A percentile compares a stretch with the other conserved stretches of the same genome.
Evolutionary conservation across 2,113 vertebrate species (phyloP).

Genomic region (Cranoglanis bouderius): DNA sequence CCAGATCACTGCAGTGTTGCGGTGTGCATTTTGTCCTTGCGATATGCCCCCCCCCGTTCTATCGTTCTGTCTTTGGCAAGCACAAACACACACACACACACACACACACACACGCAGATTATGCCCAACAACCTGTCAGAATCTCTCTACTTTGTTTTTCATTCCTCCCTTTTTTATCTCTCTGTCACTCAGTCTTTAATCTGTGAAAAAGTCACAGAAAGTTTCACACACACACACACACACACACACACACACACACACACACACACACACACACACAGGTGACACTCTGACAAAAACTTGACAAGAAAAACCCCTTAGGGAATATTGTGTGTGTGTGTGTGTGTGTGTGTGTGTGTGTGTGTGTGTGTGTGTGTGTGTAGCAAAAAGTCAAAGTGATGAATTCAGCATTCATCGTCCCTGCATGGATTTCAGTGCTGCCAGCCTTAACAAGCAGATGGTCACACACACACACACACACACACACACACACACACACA

Average conservation of each 20-base stretch:
- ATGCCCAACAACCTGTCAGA: neutral
- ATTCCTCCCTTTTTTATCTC: neutral
- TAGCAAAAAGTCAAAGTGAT: conserved; percentile 40
- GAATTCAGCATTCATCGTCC: conserved; percentile 47
- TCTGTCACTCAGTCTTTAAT: conserved; percentile 45
- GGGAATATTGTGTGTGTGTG: neutral
- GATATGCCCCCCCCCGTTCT: conserved; percentile 47
- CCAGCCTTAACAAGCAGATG: conserved; percentile 68
- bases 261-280: conserved; percentile 13
- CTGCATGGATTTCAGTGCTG: conserved; percentile 46
- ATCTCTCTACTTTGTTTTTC: conserved; percentile 22
- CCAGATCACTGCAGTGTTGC: conserved; percentile 63
- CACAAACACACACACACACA: neutral
- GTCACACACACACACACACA: conserved; percentile 40
- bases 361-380: neutral
- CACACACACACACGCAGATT: conserved; percentile 19
- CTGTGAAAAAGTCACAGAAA: conserved; percentile 6
- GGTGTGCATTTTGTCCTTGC: conserved; percentile 64
- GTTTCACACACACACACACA: conserved; percentile 1
- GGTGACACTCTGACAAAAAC: neutral
- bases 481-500: conserved; percentile 9
- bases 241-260: conserved; percentile 11
- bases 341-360: neutral
- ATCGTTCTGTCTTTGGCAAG: conserved; percentile 1
- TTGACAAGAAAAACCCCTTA: conserved; percentile 17